Evolutionary conservation across 2,888 invertebrate species (phyloP).

Genomic region (Nineta flava): DNA sequence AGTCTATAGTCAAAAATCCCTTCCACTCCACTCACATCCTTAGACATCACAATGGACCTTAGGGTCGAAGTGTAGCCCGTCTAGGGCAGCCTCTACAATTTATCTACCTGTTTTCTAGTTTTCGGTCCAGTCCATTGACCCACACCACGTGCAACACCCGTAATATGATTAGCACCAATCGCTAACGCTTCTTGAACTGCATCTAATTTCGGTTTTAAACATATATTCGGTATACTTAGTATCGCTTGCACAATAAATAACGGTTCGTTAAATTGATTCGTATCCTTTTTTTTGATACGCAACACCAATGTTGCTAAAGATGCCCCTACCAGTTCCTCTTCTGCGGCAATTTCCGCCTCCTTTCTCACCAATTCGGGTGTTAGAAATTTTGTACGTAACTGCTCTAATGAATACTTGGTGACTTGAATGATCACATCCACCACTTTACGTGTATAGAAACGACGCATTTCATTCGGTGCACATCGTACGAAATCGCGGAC

Average conservation of each 20-base stretch:
- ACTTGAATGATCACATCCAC: constrained; percentile 80
- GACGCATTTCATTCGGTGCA: constrained; percentile 77
- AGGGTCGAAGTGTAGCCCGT: too few relatives aligned
- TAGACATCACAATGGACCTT: too few relatives aligned
- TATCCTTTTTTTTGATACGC: neutral
- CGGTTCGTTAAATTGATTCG: constrained; percentile 34
- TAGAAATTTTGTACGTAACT: constrained; percentile 54
- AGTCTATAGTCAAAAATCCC: too few relatives aligned
- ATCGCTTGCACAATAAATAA: constrained; percentile 71
- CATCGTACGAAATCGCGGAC: constrained; percentile 79
- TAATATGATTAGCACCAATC: constrained; percentile 67
- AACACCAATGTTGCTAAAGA: neutral
- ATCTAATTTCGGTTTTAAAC: constrained; percentile 74
- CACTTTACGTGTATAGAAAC: constrained; percentile 82
- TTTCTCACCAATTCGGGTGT: constrained; percentile 24
- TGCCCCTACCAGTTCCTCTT: neutral
- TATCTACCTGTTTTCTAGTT: constrained; percentile 24
- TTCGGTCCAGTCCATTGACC: constrained; percentile 79
- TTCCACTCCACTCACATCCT: neutral
- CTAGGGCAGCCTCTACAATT: too few relatives aligned
- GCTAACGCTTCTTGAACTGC: constrained; percentile 79
- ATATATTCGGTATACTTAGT: constrained; percentile 75
- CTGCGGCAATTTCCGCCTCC: too few relatives aligned
- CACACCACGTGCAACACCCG: constrained; percentile 76
- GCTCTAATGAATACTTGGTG: constrained; percentile 66